Base-by-base conservation (phyloP, 2,888 invertebrate species). In the Oeneis ivallda region DNA sequence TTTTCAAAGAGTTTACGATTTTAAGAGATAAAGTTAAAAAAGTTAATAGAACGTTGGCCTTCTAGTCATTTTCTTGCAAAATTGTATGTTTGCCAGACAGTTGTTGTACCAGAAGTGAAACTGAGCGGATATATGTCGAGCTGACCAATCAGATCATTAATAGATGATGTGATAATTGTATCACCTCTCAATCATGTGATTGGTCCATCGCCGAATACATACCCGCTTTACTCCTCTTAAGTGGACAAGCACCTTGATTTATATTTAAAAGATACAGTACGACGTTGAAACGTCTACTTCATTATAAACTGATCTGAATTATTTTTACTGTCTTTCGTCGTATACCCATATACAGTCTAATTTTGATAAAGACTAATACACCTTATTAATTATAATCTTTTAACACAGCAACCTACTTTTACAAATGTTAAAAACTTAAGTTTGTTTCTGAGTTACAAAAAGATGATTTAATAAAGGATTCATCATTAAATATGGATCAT, bases 241-340 rank as follows among this genome's bases (percentile, higher is more conserved):
- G 26, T 26, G 5, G 26, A 26, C 26, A 26, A 26, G 26, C 26
- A 26, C 26, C 26, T 5, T 68, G 64, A 58, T 67, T 67, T 69
- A 61, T 64, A 52, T 64, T 66, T 47, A 45, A 39, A 59, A 15
- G 19, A 11, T 26, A 43, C 59, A n/a, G 39, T 54, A 61, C 64
- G 53, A 58, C 62, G 65, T 70, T 45, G 9, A 68, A 70, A 68
- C 62, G 67, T 70, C 70, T 68, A 49, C 57, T 53, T 53, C 26
- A 26, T 13, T 26, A 54, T 9, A 53, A 54, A 37, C 9, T 53
- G n/a, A 13, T 50, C 32, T 6, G 4, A 43, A 43, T n/a, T 45
- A 15, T 45, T 45, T 37, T 37, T 37, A 7, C 5, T 4, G 5
- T 45, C 15, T n/a, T n/a, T 7, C 45, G 5, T n/a, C 26, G 5